These are phyloP conservation scores for Carassius auratus DNA, from an alignment of 2,113 vertebrate species.

Conservation along the genomic window DNA sequence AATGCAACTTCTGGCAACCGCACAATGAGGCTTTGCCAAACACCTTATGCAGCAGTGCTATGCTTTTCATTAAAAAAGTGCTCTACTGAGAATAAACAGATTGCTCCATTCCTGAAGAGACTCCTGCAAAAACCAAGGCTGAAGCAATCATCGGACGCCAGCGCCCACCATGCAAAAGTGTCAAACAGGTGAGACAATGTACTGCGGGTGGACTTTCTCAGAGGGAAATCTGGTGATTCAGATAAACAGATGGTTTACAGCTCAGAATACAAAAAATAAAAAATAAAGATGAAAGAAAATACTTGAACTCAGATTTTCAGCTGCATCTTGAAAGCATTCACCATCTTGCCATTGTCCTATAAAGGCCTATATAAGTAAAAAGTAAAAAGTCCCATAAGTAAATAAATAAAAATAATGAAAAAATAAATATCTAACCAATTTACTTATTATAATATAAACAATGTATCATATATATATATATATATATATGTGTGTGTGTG, in stretches of 20 bases:
- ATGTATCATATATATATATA: background rate
- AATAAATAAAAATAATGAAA: background rate
- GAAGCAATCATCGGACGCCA: constrained; percentile 43
- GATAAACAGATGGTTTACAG: constrained; percentile 44
- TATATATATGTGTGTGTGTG: no score
- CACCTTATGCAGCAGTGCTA: constrained; percentile 40
- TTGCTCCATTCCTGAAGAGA: constrained; percentile 45
- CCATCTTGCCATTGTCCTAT: background rate
- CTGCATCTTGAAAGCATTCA: background rate
- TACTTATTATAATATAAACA: background rate
- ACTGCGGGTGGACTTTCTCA: constrained; percentile 38
- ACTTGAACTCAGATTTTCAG: constrained; percentile 27
- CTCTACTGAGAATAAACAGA: constrained; percentile 49
- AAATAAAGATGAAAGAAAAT: background rate
- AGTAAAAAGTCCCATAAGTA: no score
- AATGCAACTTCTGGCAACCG: constrained; percentile 49
- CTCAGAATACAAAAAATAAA: constrained; percentile 1
- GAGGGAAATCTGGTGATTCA: constrained; percentile 49
- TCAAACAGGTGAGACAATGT: constrained; percentile 48
- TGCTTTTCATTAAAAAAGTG: constrained; percentile 54
- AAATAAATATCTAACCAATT: background rate
- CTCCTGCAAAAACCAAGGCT: constrained; percentile 41
- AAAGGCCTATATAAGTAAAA: no score
- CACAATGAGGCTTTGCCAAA: constrained; percentile 48
- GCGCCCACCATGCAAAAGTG: constrained; percentile 34